Percentiles rank a stretch among this genome's conserved stretches.
Conservation (phyloP, 2,888 invertebrate species). For the Melieria crassipennis region DNA sequence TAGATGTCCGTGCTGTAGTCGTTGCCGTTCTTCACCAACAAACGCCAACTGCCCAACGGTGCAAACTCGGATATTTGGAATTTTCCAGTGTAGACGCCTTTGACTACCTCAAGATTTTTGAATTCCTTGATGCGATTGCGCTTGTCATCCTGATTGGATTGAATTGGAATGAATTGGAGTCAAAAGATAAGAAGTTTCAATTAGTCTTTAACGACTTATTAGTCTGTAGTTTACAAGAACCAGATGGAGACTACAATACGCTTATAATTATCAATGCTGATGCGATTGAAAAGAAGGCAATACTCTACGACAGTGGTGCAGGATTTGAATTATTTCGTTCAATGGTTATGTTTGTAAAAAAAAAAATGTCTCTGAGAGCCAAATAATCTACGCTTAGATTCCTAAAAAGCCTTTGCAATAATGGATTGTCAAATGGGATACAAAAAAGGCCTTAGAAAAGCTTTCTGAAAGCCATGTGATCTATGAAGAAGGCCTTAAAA, state of each 20-base stretch:
- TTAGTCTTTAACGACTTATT: background rate
- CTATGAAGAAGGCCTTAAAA: no score
- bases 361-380: no score
- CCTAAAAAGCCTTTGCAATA: no score
- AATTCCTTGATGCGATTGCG: slow-evolving; percentile 87
- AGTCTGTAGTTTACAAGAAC: background rate
- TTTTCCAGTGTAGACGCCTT: slow-evolving; percentile 75
- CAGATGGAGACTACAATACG: background rate
- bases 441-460: no score
- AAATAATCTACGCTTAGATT: no score
- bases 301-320: no score
- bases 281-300: no score
- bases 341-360: no score
- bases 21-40: slow-evolving; percentile 46
- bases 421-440: no score
- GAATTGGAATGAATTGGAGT: background rate
- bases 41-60: slow-evolving; percentile 89
- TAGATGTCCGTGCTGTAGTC: slow-evolving; percentile 50
- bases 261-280: no score
- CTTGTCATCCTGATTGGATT: slow-evolving; percentile 74
- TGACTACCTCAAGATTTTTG: slow-evolving; percentile 68
- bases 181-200: background rate
- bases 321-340: no score
- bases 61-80: slow-evolving; percentile 80
- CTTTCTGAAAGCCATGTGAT: no score